These are phyloP conservation scores for Perca flavescens DNA, from an alignment of 2,113 vertebrate species.

Conservation along the genomic window DNA sequence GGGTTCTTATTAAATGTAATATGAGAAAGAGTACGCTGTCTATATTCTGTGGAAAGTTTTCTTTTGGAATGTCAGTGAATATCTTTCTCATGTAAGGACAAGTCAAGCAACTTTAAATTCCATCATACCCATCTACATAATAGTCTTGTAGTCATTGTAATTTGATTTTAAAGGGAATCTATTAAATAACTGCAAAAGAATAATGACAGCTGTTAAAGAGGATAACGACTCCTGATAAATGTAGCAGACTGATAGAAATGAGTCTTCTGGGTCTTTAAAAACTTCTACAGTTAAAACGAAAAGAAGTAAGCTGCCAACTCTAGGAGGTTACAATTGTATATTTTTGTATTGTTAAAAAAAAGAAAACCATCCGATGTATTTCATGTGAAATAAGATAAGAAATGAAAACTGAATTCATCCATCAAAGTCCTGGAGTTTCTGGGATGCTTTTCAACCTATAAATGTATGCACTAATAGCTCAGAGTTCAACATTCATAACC, in stretches of 20 bases:
- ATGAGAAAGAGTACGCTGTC: background rate
- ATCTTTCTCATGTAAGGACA: background rate
- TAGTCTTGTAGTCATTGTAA: conserved; percentile 48
- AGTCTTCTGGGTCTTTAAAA: conserved; percentile 31
- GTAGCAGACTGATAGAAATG: conserved; percentile 41
- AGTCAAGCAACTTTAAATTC: conserved; percentile 30
- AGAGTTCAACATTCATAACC: background rate
- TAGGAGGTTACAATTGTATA: conserved; percentile 1
- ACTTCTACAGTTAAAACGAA: background rate
- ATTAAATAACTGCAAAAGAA: conserved; percentile 40
- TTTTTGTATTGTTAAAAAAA: conserved; percentile 30
- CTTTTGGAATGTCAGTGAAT: conserved; percentile 15
- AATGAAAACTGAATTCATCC: conserved; percentile 3
- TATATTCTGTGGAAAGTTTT: background rate
- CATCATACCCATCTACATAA: conserved; percentile 36
- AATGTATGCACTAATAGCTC: background rate
- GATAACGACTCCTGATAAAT: conserved; percentile 39
- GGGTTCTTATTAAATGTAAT: background rate
- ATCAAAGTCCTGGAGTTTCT: conserved; percentile 2
- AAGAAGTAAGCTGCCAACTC: conserved; percentile 15
- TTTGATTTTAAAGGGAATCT: conserved; percentile 23
- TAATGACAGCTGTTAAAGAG: conserved; percentile 40
- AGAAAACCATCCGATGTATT: conserved; percentile 1
- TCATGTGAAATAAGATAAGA: conserved; percentile 2
- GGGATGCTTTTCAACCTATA: background rate